A percentile compares a stretch with the other conserved stretches of the same genome.
These are phyloP conservation scores for Heterotilapia buettikoferi DNA, from an alignment of 2,113 vertebrate species.

Conservation along the genomic window DNA sequence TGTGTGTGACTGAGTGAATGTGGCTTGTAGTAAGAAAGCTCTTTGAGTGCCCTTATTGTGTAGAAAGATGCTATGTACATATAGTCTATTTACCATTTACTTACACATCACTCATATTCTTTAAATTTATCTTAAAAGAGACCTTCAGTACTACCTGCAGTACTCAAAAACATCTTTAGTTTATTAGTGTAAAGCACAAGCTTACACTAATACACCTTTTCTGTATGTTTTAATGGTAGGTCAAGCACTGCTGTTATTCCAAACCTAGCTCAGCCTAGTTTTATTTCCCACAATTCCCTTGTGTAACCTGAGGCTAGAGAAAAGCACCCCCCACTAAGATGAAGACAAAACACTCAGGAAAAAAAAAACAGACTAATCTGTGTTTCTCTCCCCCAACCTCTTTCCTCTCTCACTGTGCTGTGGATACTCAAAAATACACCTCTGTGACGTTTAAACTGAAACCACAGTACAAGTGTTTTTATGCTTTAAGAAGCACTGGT, in stretches of 20 bases:
- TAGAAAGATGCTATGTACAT: neutral
- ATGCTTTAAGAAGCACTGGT: rapidly evolving
- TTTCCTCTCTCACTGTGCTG: neutral
- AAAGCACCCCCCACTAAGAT: conserved; percentile 35
- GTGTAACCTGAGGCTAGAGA: conserved; percentile 52
- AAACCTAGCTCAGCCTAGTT: neutral
- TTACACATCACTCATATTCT: neutral
- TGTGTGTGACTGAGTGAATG: neutral
- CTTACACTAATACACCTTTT: neutral
- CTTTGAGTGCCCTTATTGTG: neutral
- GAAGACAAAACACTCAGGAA: conserved; percentile 36
- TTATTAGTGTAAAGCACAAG: neutral
- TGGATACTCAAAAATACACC: neutral
- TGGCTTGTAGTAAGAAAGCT: neutral
- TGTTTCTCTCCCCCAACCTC: neutral
- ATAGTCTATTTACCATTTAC: neutral
- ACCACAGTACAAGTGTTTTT: neutral
- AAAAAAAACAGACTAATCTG: conserved; percentile 29
- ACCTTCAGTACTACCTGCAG: neutral
- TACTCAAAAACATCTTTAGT: neutral
- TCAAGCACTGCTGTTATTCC: neutral
- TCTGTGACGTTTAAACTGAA: neutral
- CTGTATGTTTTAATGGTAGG: neutral
- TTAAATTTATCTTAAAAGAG: neutral
- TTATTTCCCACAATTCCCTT: conserved; percentile 34